These are phyloP conservation scores for Holotrichia oblita DNA, from an alignment of 1,140 invertebrate species.

Conservation along the genomic window DNA sequence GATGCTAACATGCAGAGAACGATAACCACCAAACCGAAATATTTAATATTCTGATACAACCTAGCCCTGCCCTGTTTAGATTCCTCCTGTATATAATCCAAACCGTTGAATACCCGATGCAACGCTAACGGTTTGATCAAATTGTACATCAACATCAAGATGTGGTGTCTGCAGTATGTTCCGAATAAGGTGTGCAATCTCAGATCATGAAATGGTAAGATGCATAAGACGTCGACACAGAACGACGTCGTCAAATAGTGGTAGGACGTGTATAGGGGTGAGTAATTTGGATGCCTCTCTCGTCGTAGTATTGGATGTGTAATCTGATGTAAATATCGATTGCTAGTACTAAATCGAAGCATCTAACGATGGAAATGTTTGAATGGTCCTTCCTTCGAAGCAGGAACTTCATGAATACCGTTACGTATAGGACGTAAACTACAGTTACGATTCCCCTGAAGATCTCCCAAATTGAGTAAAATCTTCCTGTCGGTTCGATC, in stretches of 20 bases:
- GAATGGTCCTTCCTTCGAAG: background rate
- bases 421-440: background rate
- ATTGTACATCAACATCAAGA: background rate
- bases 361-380: background rate
- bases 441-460: background rate
- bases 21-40: background rate
- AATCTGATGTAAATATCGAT: slow-evolving; percentile 53
- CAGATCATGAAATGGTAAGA: slow-evolving; percentile 6
- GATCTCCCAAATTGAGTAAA: slow-evolving; percentile 41
- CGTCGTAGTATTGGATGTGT: slow-evolving; percentile 61
- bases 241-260: slow-evolving; percentile 56
- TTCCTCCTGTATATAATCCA: slow-evolving; percentile 31
- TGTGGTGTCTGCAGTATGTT: background rate
- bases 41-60: slow-evolving; percentile 18
- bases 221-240: background rate
- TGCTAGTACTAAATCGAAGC: slow-evolving; percentile 54
- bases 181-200: slow-evolving; percentile 19
- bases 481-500: slow-evolving; percentile 38
- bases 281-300: slow-evolving; percentile 59
- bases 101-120: background rate
- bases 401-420: background rate
- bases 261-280: slow-evolving; percentile 60
- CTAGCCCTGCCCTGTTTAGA: slow-evolving; percentile 2
- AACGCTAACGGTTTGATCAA: slow-evolving; percentile 5
- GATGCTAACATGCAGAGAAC: background rate